Evolutionary conservation across 2,888 invertebrate species (phyloP).

Genomic region (Pilophorus perplexus): DNA sequence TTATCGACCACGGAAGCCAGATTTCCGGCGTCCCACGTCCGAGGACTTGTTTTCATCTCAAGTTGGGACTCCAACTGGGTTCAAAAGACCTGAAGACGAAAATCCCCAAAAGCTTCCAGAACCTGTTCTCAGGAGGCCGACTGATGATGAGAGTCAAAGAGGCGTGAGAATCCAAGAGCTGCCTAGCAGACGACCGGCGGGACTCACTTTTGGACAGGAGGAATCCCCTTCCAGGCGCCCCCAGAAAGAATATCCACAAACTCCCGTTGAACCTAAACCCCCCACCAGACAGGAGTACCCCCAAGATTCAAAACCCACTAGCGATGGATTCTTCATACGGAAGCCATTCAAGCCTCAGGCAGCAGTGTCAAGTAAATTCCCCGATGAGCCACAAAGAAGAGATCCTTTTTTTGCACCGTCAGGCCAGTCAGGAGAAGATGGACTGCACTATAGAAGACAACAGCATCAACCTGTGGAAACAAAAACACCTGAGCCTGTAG

Average conservation of each 20-base stretch:
- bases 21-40: background rate
- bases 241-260: background rate
- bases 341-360: conserved; percentile 21
- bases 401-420: background rate
- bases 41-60: conserved; percentile 37
- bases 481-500: background rate
- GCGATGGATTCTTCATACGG: conserved; percentile 32
- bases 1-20: conserved; percentile 32
- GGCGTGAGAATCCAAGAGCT: background rate
- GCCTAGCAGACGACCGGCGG: background rate
- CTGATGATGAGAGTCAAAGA: conserved; percentile 6
- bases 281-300: conserved; percentile 12
- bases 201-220: background rate
- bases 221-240: background rate
- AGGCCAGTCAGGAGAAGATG: background rate
- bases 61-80: conserved; percentile 42
- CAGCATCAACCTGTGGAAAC: conserved; percentile 7
- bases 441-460: conserved; percentile 4
- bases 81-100: conserved; percentile 40
- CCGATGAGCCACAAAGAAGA: background rate
- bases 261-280: conserved; percentile 2
- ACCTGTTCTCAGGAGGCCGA: background rate
- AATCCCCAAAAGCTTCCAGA: conserved; percentile 10
- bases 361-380: background rate
- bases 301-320: background rate